These are phyloP conservation scores for Heteromyza rotundicornis DNA, from an alignment of 2,888 invertebrate genomes.

Conservation along the genomic window DNA sequence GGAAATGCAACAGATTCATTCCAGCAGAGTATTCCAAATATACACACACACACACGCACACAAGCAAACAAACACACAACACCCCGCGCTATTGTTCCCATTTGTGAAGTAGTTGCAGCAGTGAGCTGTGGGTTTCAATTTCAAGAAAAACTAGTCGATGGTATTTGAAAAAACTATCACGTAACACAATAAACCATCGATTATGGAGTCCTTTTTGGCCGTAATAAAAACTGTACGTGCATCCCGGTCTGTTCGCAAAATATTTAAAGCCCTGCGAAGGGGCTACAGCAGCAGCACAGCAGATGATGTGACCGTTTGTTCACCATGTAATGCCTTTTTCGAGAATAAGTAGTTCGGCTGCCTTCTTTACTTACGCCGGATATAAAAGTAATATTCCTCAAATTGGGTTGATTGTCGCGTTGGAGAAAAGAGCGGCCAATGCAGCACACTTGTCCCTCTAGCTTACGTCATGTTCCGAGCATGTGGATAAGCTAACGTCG, in stretches of 20 bases:
- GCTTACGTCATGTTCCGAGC: no score
- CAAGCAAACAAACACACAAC: not conserved
- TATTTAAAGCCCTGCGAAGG: not conserved
- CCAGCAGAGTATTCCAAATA: constrained; percentile 2
- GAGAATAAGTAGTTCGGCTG: not conserved
- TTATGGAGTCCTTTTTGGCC: constrained; percentile 36
- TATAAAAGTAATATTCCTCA: not conserved
- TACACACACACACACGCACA: not conserved
- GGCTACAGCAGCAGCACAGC: not conserved
- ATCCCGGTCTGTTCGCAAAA: constrained; percentile 9
- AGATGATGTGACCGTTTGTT: not conserved
- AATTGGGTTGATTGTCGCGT: not conserved
- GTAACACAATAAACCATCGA: constrained; percentile 39
- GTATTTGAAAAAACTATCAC: constrained; percentile 34
- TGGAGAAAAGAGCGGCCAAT: not conserved
- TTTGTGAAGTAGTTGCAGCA: no score
- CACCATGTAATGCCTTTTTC: not conserved
- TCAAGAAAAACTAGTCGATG: not conserved
- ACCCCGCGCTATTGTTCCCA: not conserved
- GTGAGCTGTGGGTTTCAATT: not conserved
- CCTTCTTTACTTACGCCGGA: not conserved
- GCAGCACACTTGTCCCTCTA: no score
- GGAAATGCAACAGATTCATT: constrained; percentile 27
- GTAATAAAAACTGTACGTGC: constrained; percentile 29
- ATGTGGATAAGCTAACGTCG: no score